Conservation (phyloP, 2,113 vertebrate species). For the Chloebia gouldiae region DNA sequence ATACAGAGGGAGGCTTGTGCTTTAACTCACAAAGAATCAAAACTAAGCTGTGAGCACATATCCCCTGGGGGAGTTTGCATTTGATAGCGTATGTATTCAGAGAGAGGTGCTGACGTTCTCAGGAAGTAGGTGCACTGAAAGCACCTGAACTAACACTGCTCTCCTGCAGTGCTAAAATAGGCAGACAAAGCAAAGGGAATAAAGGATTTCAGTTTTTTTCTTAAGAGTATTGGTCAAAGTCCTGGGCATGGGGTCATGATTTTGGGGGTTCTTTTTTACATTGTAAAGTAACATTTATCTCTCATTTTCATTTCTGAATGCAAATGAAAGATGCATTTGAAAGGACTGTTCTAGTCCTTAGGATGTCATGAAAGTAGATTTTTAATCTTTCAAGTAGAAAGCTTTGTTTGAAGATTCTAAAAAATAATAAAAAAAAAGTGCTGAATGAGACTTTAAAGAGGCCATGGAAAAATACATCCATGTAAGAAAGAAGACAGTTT, state of each 20-base stretch:
- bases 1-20: background rate
- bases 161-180: background rate
- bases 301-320: background rate
- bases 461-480: background rate
- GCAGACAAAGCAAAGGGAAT: slow-evolving; percentile 8
- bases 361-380: background rate
- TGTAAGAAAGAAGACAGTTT: background rate
- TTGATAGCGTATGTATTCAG: background rate
- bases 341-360: background rate
- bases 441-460: background rate
- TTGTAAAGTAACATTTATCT: background rate
- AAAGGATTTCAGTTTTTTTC: background rate
- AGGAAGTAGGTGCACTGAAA: slow-evolving; percentile 3
- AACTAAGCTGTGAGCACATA: background rate
- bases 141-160: slow-evolving; percentile 19
- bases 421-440: background rate
- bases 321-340: background rate
- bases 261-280: background rate
- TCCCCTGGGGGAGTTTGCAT: background rate
- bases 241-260: background rate
- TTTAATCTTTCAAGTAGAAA: slow-evolving; percentile 9
- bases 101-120: background rate
- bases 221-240: background rate
- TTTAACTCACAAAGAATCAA: slow-evolving; percentile 31
- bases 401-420: background rate